Base-by-base conservation (phyloP, 2,797 vertebrate genomes). In the Okamejei kenojei region DNA sequence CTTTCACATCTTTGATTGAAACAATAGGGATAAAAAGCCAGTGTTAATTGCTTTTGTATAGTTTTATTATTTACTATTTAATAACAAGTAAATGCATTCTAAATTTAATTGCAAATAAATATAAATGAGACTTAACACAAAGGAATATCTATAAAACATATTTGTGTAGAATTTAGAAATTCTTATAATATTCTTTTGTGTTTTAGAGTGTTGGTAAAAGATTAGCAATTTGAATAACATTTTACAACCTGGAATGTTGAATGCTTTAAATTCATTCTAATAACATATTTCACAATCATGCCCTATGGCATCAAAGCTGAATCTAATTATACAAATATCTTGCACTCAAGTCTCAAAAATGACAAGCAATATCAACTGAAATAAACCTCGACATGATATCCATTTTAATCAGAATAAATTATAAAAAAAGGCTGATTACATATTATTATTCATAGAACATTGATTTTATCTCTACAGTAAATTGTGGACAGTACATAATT, bases 361-460 rank as follows among this genome's bases (percentile, higher is more conserved):
- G 58, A 73, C 71, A 73, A 82, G 9, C 80, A 68, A 90, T 23
- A 35, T 17, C 63, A 90, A n/a, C n/a, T 90, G 86, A 68, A 65
- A 17, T 71, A 71, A 32, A 17, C 45, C 45, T n/a, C 63, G 15
- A 21, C 63, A 32, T 21, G 32, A 63, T 68, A 71, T 91, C 32
- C 58, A 86, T 86, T 86, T 71, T 38, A 91, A 91, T 91, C 35
- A 74, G 68, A 91, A 91, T 91, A 73, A 73, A 91, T 91, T 65
- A 13, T 35, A 45, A 73, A 68, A 68, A 90, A 32, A 9, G 38
- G 68, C 68, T 91, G 88, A 91, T 91, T 91, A 6, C 68, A 74
- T 74, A 38, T 73, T 26, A 91, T 91, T 74, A 71, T 91, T 73
- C 32, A 91, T 73, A 19, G 32, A 71, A 90, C 19, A 15, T 21